These are phyloP conservation scores for Calidris pugnax DNA, from an alignment of 2,113 vertebrate genomes.

Conservation along the genomic window DNA sequence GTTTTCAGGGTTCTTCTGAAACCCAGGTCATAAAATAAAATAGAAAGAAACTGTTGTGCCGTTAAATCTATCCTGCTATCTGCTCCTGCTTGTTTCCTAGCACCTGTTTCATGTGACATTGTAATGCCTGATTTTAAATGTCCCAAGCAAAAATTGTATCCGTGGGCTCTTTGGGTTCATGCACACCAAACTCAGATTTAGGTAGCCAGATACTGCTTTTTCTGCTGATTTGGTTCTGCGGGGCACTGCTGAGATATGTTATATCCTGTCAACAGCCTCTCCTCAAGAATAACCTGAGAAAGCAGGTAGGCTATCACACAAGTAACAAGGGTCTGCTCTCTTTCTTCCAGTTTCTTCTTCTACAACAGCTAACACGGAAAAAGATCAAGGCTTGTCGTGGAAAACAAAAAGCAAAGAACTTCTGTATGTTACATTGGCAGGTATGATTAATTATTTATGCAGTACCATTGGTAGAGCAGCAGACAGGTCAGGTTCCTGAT, in stretches of 20 bases:
- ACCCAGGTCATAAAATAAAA: neutral
- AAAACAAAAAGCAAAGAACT: slow-evolving; percentile 45
- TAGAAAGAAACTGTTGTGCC: neutral
- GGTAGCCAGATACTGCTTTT: neutral
- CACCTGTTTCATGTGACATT: neutral
- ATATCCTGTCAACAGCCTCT: neutral
- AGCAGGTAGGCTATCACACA: neutral
- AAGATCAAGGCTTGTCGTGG: slow-evolving; percentile 39
- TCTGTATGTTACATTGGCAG: slow-evolving; percentile 25
- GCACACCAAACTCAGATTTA: neutral
- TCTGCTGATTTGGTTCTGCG: neutral
- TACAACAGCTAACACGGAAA: neutral
- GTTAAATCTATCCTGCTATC: neutral
- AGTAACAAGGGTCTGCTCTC: slow-evolving; percentile 18
- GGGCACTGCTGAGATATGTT: neutral
- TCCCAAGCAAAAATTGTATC: neutral
- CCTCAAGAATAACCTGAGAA: slow-evolving; percentile 29
- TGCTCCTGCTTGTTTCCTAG: neutral
- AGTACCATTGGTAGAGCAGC: slow-evolving; percentile 12
- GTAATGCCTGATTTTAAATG: neutral
- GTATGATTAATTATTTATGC: slow-evolving; percentile 44
- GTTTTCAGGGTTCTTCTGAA: slow-evolving; percentile 11
- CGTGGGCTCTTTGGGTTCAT: neutral
- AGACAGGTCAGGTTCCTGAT: slow-evolving; percentile 48
- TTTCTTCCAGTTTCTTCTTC: slow-evolving; percentile 43